Conservation (phyloP, 2,113 vertebrate genomes). For the Sakesphorus luctuosus region DNA sequence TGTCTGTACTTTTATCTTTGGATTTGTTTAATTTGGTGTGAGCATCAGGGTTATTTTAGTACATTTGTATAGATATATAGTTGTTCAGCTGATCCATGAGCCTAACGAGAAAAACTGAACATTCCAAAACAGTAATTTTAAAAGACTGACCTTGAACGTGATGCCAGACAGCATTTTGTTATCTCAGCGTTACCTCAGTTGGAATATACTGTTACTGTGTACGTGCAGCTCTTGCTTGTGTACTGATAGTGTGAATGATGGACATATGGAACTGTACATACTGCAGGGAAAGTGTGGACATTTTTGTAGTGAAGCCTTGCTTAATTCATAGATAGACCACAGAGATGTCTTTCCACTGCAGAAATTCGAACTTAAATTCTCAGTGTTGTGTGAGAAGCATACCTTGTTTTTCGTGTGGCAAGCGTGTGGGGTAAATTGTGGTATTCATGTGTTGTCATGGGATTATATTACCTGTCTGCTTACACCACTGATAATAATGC, state of each 20-base stretch:
- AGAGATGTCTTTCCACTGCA: background rate
- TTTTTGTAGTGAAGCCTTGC: background rate
- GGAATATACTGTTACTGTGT: background rate
- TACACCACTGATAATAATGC: conserved; percentile 17
- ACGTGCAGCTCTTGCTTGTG: background rate
- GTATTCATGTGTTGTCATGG: background rate
- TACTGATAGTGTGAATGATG: background rate
- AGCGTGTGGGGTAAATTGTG: background rate
- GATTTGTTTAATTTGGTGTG: background rate
- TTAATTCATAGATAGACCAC: background rate
- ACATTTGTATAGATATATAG: background rate
- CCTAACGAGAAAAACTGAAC: background rate
- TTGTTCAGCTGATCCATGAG: background rate
- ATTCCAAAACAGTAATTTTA: background rate
- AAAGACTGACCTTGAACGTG: background rate
- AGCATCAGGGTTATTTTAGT: background rate
- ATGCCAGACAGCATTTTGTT: background rate
- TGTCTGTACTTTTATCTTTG: background rate
- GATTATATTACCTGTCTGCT: conserved; percentile 19
- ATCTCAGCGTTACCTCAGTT: background rate
- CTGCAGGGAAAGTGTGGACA: background rate
- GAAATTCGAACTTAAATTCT: background rate
- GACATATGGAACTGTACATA: background rate
- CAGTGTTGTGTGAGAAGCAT: background rate
- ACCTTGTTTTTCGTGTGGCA: conserved; percentile 3